Conservation (phyloP, 2,797 vertebrate species). For the Zalophus californianus region DNA sequence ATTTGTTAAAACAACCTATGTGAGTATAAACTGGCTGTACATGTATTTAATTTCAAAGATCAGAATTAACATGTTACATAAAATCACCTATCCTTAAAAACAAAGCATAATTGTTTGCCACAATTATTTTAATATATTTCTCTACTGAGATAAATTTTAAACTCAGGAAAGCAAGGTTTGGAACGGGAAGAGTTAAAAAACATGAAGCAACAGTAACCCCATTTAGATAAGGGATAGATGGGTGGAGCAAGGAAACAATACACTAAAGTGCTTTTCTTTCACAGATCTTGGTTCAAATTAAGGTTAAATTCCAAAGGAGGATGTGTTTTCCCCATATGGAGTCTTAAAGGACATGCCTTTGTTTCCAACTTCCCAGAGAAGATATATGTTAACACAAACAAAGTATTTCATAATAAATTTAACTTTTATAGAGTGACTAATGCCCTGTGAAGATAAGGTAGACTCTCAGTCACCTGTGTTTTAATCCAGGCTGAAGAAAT, state of each 20-base stretch:
- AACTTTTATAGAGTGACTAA: conserved; percentile 85
- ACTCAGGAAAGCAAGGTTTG: conserved; percentile 66
- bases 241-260: conserved; percentile 89
- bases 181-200: conserved; percentile 85
- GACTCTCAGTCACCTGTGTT: conserved; percentile 81
- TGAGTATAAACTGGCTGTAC: not conserved
- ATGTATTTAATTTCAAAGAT: conserved; percentile 25
- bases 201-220: conserved; percentile 85
- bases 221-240: conserved; percentile 89
- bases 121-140: conserved; percentile 30
- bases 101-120: conserved; percentile 17
- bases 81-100: conserved; percentile 45
- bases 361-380: conserved; percentile 85
- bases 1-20: conserved; percentile 42
- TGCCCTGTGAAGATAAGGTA: conserved; percentile 81
- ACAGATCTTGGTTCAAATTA: conserved; percentile 91
- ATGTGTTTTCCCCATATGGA: conserved; percentile 86
- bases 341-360: conserved; percentile 87
- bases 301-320: conserved; percentile 90
- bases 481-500: conserved; percentile 75
- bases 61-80: conserved; percentile 10
- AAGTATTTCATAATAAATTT: conserved; percentile 87
- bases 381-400: conserved; percentile 88
- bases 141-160: conserved; percentile 60
- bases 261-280: conserved; percentile 89